Evolutionary conservation across 1,140 invertebrate species (phyloP).

Genomic region (Leguminivora glycinivorella): DNA sequence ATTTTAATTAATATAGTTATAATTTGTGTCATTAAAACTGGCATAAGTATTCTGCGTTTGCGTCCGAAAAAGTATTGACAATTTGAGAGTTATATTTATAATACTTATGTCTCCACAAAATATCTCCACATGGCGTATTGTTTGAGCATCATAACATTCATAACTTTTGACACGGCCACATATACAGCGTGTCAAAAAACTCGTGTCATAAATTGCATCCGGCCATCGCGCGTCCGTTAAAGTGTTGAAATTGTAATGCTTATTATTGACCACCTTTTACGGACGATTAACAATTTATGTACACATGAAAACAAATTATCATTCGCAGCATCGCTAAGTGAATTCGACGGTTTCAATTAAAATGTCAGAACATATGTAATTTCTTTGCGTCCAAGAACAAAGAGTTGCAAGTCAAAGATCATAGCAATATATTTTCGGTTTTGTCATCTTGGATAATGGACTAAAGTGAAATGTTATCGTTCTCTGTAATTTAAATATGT

Average conservation of each 20-base stretch:
- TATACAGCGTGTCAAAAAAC: constrained; percentile 6
- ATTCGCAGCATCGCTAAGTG: background rate
- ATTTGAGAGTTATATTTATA: too few relatives aligned
- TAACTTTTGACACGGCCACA: background rate
- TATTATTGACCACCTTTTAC: constrained; percentile 2
- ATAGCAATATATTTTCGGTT: background rate
- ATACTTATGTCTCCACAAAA: too few relatives aligned
- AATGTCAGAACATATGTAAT: background rate
- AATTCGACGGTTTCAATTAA: background rate
- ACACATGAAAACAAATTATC: background rate
- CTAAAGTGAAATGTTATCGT: background rate
- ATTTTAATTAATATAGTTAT: too few relatives aligned
- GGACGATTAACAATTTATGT: constrained; percentile 8
- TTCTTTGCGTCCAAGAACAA: background rate
- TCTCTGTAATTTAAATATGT: background rate
- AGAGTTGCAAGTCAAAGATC: background rate
- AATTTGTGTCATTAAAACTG: too few relatives aligned
- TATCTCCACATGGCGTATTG: too few relatives aligned
- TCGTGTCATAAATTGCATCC: background rate
- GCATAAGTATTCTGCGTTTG: too few relatives aligned
- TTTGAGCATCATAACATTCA: background rate
- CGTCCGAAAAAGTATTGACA: too few relatives aligned
- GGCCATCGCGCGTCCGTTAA: background rate
- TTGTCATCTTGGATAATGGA: background rate
- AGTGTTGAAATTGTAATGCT: constrained; percentile 15